These are phyloP conservation scores for Penaeus indicus DNA, from an alignment of 1,140 invertebrate genomes.

Conservation along the genomic window DNA sequence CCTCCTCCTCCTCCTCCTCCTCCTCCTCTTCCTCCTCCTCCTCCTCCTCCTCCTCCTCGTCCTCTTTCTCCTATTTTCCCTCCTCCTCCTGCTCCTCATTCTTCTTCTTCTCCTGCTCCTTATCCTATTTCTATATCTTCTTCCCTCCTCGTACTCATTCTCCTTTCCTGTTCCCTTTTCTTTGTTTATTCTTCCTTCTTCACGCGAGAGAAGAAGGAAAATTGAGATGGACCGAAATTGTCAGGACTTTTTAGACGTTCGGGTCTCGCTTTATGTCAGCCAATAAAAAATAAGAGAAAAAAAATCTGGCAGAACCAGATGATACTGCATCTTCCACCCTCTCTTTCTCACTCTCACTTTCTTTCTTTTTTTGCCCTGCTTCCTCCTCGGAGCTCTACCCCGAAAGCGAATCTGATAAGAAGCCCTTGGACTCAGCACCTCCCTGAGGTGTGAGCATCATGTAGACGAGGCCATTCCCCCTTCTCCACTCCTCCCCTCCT, in stretches of 20 bases:
- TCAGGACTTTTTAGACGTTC: background rate
- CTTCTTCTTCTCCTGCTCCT: background rate
- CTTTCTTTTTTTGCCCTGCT: background rate
- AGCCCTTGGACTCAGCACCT: too few species aligned
- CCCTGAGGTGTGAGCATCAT: too few species aligned
- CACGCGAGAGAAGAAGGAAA: too few species aligned
- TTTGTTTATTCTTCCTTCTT: too few species aligned
- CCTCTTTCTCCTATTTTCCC: background rate
- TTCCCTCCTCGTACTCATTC: background rate
- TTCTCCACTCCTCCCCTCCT: too few species aligned
- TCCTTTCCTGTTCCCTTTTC: background rate
- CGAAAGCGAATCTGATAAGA: too few species aligned
- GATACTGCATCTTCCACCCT: background rate
- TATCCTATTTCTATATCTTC: background rate
- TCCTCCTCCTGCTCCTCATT: background rate
- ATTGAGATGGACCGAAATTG: too few species aligned
- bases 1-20: background rate
- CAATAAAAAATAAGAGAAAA: too few species aligned
- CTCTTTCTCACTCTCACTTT: background rate
- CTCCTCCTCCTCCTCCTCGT: background rate
- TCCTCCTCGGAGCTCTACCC: too few species aligned
- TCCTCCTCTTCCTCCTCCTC: background rate
- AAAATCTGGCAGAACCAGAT: too few species aligned
- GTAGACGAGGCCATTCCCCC: too few species aligned
- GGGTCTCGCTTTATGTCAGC: background rate